phyloP scores from a whole-genome alignment of 2,797 vertebrate species.

The Catostomus latipinnis region DNA sequence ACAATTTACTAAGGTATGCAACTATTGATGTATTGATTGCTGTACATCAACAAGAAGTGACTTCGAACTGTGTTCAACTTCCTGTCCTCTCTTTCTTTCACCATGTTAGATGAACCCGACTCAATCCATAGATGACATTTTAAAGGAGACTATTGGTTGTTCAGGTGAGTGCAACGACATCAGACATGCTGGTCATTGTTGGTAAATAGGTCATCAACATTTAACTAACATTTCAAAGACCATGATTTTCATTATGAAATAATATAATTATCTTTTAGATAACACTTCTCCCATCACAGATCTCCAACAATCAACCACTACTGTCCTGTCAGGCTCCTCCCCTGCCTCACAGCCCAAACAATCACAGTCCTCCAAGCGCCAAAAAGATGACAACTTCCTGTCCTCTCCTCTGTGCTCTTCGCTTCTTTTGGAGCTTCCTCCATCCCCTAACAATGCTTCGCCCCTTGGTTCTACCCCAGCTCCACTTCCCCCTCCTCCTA shows the following conservation, averaged over 20 bases:
- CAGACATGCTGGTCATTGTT: slow-evolving; percentile 1
- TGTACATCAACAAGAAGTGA: slow-evolving; percentile 27
- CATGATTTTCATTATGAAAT: slow-evolving; percentile 17
- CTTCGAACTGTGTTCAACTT: background rate
- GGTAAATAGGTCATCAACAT: background rate
- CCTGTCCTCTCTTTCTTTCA: slow-evolving; percentile 41
- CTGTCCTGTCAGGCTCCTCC: slow-evolving; percentile 51
- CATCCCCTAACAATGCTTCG: slow-evolving; percentile 75
- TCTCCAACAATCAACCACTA: slow-evolving; percentile 68
- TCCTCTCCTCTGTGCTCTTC: slow-evolving; percentile 83
- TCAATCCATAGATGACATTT: slow-evolving; percentile 87
- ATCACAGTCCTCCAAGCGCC: slow-evolving; percentile 63
- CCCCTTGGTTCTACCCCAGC: slow-evolving; percentile 68
- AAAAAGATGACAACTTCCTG: slow-evolving; percentile 76
- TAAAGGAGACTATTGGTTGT: slow-evolving; percentile 80
- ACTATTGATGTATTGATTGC: slow-evolving; percentile 28
- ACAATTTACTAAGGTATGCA: slow-evolving; percentile 5
- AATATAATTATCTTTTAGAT: slow-evolving; percentile 61
- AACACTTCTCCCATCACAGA: slow-evolving; percentile 60
- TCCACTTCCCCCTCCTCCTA: slow-evolving; percentile 73
- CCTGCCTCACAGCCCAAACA: slow-evolving; percentile 61
- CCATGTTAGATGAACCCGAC: slow-evolving; percentile 83
- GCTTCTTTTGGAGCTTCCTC: slow-evolving; percentile 80
- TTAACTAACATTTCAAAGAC: background rate
- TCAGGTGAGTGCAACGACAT: slow-evolving; percentile 68